Conservation (phyloP, 1,140 invertebrate genomes). For the Ceratosolen solmsi region DNA sequence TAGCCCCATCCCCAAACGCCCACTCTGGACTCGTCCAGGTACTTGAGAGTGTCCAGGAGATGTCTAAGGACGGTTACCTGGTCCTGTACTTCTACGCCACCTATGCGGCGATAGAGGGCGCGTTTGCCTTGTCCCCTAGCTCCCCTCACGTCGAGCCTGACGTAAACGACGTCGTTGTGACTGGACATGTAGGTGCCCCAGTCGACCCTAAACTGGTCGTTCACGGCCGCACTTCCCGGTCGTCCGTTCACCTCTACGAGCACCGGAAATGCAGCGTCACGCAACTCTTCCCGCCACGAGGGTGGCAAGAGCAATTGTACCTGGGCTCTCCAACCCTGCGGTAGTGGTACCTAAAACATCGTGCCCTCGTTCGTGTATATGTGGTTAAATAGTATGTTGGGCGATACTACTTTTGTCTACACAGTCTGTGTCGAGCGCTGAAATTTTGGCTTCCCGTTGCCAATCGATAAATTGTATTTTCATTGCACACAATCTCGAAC, state of each 20-base stretch:
- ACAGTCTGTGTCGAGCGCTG: too few relatives aligned
- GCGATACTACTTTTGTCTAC: too few relatives aligned
- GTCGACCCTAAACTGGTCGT: conserved; percentile 87
- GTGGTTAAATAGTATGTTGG: background rate
- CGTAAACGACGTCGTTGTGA: conserved; percentile 91
- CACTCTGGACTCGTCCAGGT: conserved; percentile 88
- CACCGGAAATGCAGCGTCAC: conserved; percentile 88
- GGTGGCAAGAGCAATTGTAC: conserved; percentile 87
- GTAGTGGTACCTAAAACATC: conserved; percentile 78
- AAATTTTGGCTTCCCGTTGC: too few relatives aligned
- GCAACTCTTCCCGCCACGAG: conserved; percentile 86
- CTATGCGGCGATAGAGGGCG: conserved; percentile 85
- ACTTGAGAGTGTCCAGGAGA: conserved; percentile 86
- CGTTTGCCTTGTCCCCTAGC: conserved; percentile 86
- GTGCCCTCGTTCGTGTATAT: background rate
- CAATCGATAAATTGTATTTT: too few relatives aligned
- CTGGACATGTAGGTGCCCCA: conserved; percentile 96
- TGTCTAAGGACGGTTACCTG: conserved; percentile 89
- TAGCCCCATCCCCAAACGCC: conserved; percentile 98
- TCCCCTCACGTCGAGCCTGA: conserved; percentile 90
- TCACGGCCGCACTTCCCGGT: conserved; percentile 90
- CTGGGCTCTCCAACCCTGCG: conserved; percentile 84
- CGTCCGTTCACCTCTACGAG: conserved; percentile 91
- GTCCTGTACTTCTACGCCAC: conserved; percentile 90
- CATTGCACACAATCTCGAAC: too few relatives aligned